Percentiles rank a stretch among this genome's conserved stretches.
Conservation (phyloP, 2,888 invertebrate genomes). For the Steromphala cineraria region DNA sequence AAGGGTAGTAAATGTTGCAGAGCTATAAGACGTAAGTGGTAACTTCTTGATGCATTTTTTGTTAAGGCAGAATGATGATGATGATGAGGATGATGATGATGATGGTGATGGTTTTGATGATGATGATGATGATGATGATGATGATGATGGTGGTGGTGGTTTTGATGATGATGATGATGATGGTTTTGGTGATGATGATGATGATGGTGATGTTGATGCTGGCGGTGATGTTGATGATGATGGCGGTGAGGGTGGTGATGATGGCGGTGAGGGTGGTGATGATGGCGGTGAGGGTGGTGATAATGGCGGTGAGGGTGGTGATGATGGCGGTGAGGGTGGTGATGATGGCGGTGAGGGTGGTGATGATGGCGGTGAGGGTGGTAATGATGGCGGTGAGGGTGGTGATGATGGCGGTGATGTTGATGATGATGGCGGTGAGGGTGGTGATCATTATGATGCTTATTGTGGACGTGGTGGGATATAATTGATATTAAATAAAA, state of each 20-base stretch:
- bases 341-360: no score
- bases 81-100: constrained; percentile 30
- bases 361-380: constrained; percentile 20
- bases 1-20: no score
- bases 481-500: no score
- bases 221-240: constrained; percentile 20
- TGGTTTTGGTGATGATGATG: no score
- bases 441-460: not conserved
- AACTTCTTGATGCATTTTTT: no score
- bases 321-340: not conserved
- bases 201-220: not conserved
- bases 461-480: no score
- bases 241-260: constrained; percentile 27
- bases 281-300: constrained; percentile 25
- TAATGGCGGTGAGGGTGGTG: not conserved
- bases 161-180: no score
- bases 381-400: constrained; percentile 31
- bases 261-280: constrained; percentile 30
- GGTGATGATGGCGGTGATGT: constrained; percentile 32
- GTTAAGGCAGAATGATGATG: no score
- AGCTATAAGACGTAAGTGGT: no score
- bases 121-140: constrained; percentile 34
- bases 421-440: constrained; percentile 29
- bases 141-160: constrained; percentile 23
- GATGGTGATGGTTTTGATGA: constrained; percentile 34